These are phyloP conservation scores for Platycnemis pennipes DNA, from an alignment of 2,888 invertebrate species.

Conservation along the genomic window DNA sequence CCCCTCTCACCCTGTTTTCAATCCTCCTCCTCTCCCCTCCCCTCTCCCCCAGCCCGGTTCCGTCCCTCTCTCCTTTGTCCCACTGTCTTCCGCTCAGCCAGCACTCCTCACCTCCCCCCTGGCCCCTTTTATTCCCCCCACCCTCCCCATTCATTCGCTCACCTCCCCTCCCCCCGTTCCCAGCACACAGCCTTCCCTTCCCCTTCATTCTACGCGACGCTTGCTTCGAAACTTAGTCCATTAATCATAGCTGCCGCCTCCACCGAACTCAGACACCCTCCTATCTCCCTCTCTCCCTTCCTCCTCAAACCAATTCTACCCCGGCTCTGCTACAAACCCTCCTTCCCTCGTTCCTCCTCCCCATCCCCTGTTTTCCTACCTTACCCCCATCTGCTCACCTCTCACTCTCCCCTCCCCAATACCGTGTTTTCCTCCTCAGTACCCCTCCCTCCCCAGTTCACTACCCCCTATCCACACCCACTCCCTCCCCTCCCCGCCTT, in stretches of 20 bases:
- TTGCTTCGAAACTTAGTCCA: slow-evolving; percentile 66
- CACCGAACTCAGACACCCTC: slow-evolving; percentile 48
- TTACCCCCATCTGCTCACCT: slow-evolving; percentile 44
- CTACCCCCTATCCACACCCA: not conserved
- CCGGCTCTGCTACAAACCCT: not conserved
- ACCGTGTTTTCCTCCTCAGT: not conserved
- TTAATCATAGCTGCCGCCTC: slow-evolving; percentile 66
- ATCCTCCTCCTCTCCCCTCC: not conserved
- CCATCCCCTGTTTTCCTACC: not conserved
- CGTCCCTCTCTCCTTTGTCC: slow-evolving; percentile 64
- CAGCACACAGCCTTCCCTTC: not conserved
- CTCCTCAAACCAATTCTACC: slow-evolving; percentile 24
- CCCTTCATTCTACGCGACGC: slow-evolving; percentile 55
- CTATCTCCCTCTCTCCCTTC: not conserved
- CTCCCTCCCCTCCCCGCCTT: slow-evolving; percentile 18
- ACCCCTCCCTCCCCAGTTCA: not conserved
- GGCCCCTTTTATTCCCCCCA: not conserved
- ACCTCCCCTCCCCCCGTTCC: not conserved
- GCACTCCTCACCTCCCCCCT: not conserved
- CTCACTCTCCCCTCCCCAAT: not conserved
- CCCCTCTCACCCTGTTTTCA: not conserved
- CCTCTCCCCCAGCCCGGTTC: slow-evolving; percentile 29
- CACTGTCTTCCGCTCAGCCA: slow-evolving; percentile 59
- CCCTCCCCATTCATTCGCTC: slow-evolving; percentile 24
- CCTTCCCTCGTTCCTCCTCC: not conserved